Evolutionary conservation across 2,888 invertebrate species (phyloP).

Genomic region (Stictocephala bisonia): DNA sequence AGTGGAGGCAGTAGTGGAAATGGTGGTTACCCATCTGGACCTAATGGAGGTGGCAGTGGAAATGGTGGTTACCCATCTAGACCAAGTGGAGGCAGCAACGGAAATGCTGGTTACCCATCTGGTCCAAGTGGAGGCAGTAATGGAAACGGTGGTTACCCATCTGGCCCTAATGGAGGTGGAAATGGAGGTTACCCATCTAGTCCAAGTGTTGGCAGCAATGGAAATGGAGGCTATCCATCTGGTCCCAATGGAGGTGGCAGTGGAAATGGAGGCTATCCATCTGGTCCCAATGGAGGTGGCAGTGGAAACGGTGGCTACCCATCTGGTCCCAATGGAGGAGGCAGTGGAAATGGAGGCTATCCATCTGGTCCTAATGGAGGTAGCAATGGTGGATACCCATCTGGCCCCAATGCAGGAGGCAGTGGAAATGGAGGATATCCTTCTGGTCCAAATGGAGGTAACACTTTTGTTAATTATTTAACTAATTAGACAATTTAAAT

Average conservation of each 20-base stretch:
- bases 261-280: background rate
- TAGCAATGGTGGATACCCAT: slow-evolving; percentile 39
- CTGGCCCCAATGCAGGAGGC: slow-evolving; percentile 40
- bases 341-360: slow-evolving; percentile 44
- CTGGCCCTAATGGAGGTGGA: slow-evolving; percentile 39
- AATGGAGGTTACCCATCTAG: slow-evolving; percentile 43
- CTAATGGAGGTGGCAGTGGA: slow-evolving; percentile 28
- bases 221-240: slow-evolving; percentile 43
- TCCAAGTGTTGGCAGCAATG: slow-evolving; percentile 31
- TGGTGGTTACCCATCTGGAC: slow-evolving; percentile 46
- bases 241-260: slow-evolving; percentile 42
- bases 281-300: slow-evolving; percentile 2
- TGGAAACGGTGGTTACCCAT: slow-evolving; percentile 44
- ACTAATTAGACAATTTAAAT: no score
- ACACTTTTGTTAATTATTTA: no score
- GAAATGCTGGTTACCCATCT: slow-evolving; percentile 45
- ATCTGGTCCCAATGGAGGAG: slow-evolving; percentile 32
- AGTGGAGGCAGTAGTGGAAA: slow-evolving; percentile 33
- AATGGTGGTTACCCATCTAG: slow-evolving; percentile 44
- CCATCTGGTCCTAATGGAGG: slow-evolving; percentile 32
- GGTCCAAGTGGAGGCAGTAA: slow-evolving; percentile 39
- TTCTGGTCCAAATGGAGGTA: slow-evolving; percentile 19
- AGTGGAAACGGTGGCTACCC: slow-evolving; percentile 34
- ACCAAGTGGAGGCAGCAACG: slow-evolving; percentile 30
- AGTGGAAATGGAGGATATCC: slow-evolving; percentile 44